Evolutionary conservation across 2,888 invertebrate genomes (phyloP).

Genomic region (Corythucha ciliata): DNA sequence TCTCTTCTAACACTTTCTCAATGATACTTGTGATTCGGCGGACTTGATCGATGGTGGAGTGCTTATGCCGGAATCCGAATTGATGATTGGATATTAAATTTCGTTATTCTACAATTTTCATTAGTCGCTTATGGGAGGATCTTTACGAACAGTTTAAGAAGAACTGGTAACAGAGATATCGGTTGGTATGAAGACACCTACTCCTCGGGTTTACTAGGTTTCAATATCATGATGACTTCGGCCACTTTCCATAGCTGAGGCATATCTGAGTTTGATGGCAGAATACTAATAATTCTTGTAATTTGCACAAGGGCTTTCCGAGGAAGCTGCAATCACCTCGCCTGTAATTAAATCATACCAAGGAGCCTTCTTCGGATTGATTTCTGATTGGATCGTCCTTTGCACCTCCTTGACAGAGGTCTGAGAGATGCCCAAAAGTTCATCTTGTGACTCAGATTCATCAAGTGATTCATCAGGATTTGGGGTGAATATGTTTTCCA

Average conservation of each 20-base stretch:
- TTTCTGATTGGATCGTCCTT: constrained; percentile 1
- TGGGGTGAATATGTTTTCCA: background rate
- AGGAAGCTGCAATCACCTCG: background rate
- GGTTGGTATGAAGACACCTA: background rate
- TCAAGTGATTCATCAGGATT: constrained; percentile 1
- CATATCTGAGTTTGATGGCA: background rate
- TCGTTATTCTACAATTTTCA: constrained; percentile 1
- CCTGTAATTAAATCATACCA: constrained; percentile 1
- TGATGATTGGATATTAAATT: constrained; percentile 2
- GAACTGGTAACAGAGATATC: constrained; percentile 1
- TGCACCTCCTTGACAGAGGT: constrained; percentile 5
- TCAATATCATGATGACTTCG: background rate
- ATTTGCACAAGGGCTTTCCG: background rate
- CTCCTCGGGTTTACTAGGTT: background rate
- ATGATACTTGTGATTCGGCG: too few species aligned
- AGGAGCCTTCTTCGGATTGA: constrained; percentile 11
- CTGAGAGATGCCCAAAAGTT: background rate
- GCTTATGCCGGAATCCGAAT: background rate
- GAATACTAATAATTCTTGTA: constrained; percentile 6
- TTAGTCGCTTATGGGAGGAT: background rate
- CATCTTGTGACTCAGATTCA: background rate
- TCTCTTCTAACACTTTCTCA: too few species aligned
- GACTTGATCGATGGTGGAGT: too few species aligned
- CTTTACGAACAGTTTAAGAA: background rate
- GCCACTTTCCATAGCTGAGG: constrained; percentile 3